phyloP scores from a whole-genome alignment of 2,888 invertebrate genomes.

The Unio pictorum region DNA sequence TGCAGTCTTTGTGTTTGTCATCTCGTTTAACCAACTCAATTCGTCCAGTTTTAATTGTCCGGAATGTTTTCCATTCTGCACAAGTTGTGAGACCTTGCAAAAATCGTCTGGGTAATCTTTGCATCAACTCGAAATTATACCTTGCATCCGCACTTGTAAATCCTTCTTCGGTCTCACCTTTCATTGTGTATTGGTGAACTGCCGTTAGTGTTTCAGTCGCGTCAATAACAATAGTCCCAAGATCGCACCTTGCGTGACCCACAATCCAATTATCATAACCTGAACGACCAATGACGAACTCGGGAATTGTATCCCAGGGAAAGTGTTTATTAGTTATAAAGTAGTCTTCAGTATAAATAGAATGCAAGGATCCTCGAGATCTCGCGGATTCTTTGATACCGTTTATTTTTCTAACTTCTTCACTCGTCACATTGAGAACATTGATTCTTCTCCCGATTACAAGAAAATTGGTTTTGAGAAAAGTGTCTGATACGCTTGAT shows the following conservation, averaged over 20 bases:
- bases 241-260: constrained; percentile 29
- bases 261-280: constrained; percentile 44
- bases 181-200: constrained; percentile 36
- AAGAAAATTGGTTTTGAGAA: constrained; percentile 11
- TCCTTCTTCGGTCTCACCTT: constrained; percentile 35
- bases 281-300: constrained; percentile 38
- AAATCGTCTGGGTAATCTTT: constrained; percentile 23
- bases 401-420: constrained; percentile 15
- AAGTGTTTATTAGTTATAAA: constrained; percentile 32
- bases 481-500: background rate
- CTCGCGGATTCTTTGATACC: constrained; percentile 12
- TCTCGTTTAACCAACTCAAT: too few species aligned
- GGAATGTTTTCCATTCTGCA: constrained; percentile 17
- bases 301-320: constrained; percentile 30
- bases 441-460: constrained; percentile 36
- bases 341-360: constrained; percentile 38
- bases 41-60: background rate
- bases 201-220: constrained; percentile 31
- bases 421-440: constrained; percentile 21
- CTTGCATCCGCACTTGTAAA: constrained; percentile 18
- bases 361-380: background rate
- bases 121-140: constrained; percentile 28
- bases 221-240: constrained; percentile 35
- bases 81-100: constrained; percentile 30
- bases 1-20: too few species aligned